Conservation (phyloP, 2,797 vertebrate species). For the Lophotriccus pileatus region DNA sequence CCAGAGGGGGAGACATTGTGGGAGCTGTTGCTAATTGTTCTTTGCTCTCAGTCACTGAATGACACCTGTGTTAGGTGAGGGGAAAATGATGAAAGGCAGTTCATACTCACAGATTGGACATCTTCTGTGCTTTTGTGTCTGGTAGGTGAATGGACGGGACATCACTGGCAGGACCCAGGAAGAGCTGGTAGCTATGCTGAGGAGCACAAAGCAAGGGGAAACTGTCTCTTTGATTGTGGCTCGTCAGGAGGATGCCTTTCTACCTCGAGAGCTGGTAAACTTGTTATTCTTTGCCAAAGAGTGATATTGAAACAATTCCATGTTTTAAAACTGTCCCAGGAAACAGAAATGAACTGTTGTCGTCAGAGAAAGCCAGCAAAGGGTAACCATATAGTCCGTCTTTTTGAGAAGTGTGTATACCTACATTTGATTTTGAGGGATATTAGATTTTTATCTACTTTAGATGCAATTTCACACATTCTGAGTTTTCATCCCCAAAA, state of each 20-base stretch:
- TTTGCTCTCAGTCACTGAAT: background rate
- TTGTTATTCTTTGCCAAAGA: background rate
- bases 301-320: background rate
- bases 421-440: background rate
- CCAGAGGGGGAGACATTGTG: background rate
- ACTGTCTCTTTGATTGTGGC: constrained; percentile 85
- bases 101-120: background rate
- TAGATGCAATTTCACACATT: constrained; percentile 25
- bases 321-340: background rate
- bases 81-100: background rate
- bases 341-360: background rate
- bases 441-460: constrained; percentile 20
- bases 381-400: background rate
- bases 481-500: constrained; percentile 53
- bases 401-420: background rate
- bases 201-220: constrained; percentile 93
- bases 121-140: background rate
- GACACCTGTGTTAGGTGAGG: background rate
- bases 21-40: background rate
- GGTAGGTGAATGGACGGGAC: constrained; percentile 91
- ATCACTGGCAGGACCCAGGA: constrained; percentile 90
- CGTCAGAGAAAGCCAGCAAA: background rate
- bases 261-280: constrained; percentile 95
- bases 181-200: constrained; percentile 91
- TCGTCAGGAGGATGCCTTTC: constrained; percentile 89